Conservation (phyloP, 2,113 vertebrate species). For the Bostrychus sinensis region DNA sequence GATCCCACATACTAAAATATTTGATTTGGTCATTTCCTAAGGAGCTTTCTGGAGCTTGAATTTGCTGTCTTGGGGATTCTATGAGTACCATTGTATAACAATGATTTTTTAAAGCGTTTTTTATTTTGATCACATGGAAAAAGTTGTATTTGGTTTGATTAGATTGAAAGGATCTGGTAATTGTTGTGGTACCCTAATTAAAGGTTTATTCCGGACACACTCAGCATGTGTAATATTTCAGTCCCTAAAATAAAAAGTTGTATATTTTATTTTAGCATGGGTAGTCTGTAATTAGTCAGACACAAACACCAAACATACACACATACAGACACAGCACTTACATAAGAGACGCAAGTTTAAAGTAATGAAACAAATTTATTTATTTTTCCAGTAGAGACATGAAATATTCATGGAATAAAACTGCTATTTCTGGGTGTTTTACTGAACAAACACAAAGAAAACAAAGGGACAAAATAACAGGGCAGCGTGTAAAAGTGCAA, state of each 20-base stretch:
- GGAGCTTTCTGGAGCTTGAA: slow-evolving; percentile 40
- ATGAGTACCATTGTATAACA: slow-evolving; percentile 17
- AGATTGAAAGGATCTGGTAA: slow-evolving; percentile 29
- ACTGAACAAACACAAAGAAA: slow-evolving; percentile 74
- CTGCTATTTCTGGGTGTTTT: slow-evolving; percentile 85
- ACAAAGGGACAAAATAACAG: slow-evolving; percentile 50
- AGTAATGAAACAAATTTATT: slow-evolving; percentile 93
- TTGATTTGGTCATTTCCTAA: slow-evolving; percentile 16
- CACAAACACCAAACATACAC: slow-evolving; percentile 8
- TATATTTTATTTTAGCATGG: slow-evolving; percentile 39
- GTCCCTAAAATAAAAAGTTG: slow-evolving; percentile 33
- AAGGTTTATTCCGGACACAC: slow-evolving; percentile 26
- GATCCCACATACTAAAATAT: slow-evolving; percentile 8
- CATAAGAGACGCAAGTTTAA: slow-evolving; percentile 72
- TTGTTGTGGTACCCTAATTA: slow-evolving; percentile 40
- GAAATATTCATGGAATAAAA: slow-evolving; percentile 93
- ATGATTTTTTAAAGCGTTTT: slow-evolving; percentile 20
- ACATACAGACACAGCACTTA: slow-evolving; percentile 25
- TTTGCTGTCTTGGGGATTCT: slow-evolving; percentile 19
- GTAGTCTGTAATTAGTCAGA: slow-evolving; percentile 40
- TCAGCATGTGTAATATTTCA: slow-evolving; percentile 21
- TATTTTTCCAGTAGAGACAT: slow-evolving; percentile 94
- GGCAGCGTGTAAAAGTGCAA: slow-evolving; percentile 82
- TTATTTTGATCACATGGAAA: slow-evolving; percentile 35
- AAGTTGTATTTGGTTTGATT: slow-evolving; percentile 27